A percentile compares a stretch with the other conserved stretches of the same genome.
Conservation (phyloP, 2,113 vertebrate genomes). For the Gallinago undulata region DNA sequence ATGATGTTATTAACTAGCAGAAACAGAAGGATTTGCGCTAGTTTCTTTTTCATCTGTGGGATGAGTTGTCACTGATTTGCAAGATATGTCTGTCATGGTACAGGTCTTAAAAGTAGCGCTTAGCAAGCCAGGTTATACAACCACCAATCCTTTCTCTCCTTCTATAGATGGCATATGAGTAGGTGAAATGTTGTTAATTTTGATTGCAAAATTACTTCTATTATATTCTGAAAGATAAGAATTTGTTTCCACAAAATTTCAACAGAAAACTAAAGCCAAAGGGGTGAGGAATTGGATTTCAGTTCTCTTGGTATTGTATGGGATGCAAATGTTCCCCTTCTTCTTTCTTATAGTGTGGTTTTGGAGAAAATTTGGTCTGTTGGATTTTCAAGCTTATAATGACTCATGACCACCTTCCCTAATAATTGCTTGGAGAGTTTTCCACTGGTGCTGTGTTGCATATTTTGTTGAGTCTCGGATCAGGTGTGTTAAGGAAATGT, state of each 20-base stretch:
- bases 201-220: not conserved
- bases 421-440: not conserved
- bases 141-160: not conserved
- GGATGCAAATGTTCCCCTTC: not conserved
- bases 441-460: not conserved
- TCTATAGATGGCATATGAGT: not conserved
- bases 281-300: not conserved
- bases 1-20: slow-evolving; percentile 46
- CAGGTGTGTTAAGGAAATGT: not conserved
- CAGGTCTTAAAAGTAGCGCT: not conserved
- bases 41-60: slow-evolving; percentile 39
- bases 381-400: not conserved
- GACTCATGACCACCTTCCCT: not conserved
- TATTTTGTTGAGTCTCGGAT: not conserved
- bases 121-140: not conserved
- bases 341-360: not conserved
- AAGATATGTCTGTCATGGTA: not conserved
- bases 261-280: not conserved
- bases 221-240: not conserved
- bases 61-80: slow-evolving; percentile 38
- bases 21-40: slow-evolving; percentile 18
- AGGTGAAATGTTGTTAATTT: not conserved
- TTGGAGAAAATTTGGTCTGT: not conserved
- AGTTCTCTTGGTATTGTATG: not conserved
- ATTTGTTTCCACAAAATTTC: not conserved